phyloP scores from a whole-genome alignment of 2,113 vertebrate species.

The Ceratotherium simum region DNA sequence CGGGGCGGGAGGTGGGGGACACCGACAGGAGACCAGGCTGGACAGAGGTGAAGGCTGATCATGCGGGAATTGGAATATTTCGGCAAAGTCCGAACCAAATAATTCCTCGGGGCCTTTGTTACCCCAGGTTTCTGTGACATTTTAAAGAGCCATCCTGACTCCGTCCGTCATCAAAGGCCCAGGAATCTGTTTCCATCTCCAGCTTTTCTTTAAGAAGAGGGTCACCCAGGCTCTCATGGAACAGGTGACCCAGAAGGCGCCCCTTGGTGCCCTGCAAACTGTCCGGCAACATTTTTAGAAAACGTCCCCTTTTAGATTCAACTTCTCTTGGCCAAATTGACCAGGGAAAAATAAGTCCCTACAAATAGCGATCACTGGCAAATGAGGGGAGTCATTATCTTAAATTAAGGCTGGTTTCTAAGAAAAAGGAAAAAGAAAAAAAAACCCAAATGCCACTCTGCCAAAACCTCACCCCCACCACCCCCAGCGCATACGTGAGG shows the following conservation, averaged over 20 bases:
- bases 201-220: background rate
- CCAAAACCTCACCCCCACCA: conserved; percentile 20
- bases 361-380: conserved; percentile 84
- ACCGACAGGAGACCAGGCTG: accelerated
- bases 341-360: conserved; percentile 80
- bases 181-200: background rate
- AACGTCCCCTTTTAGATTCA: conserved; percentile 77
- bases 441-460: background rate
- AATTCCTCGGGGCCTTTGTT: background rate
- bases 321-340: conserved; percentile 81
- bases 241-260: background rate
- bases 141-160: background rate
- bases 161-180: accelerated
- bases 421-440: conserved; percentile 75
- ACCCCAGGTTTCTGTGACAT: background rate
- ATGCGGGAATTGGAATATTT: background rate
- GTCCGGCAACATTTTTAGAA: conserved; percentile 80
- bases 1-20: background rate
- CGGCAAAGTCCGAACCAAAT: background rate
- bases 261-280: background rate
- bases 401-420: conserved; percentile 88
- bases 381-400: conserved; percentile 86
- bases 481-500: conserved; percentile 28
- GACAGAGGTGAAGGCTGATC: background rate
- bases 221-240: background rate